A percentile compares a stretch with the other conserved stretches of the same genome.
Conservation (phyloP, 2,888 invertebrate species). For the Xanthia icteritia region DNA sequence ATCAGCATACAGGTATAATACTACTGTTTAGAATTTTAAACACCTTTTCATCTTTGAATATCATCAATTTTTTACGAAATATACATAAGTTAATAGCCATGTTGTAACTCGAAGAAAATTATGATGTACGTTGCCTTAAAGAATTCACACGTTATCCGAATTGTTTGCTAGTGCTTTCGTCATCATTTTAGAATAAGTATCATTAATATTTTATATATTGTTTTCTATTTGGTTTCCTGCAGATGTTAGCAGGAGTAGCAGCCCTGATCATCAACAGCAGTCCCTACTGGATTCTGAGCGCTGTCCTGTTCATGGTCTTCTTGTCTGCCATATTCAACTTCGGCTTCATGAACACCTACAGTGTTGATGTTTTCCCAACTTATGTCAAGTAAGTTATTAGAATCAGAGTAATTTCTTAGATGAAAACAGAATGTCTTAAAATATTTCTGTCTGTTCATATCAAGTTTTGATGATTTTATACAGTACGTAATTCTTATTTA, state of each 20-base stretch:
- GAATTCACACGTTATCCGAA: too few species aligned
- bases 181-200: not conserved
- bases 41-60: not conserved
- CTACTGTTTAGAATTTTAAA: not conserved
- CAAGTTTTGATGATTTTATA: not conserved
- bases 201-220: not conserved
- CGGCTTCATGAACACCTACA: slow-evolving; percentile 80
- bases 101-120: not conserved
- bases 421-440: not conserved
- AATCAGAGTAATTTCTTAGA: too few species aligned
- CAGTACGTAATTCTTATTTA: not conserved
- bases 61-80: not conserved
- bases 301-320: slow-evolving; percentile 77
- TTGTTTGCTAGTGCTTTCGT: not conserved
- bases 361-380: slow-evolving; percentile 86
- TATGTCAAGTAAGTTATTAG: slow-evolving; percentile 82
- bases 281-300: slow-evolving; percentile 76
- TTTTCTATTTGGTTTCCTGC: slow-evolving; percentile 41
- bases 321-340: slow-evolving; percentile 80
- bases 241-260: slow-evolving; percentile 78
- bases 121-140: not conserved
- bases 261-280: slow-evolving; percentile 76
- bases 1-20: slow-evolving; percentile 82
- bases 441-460: not conserved
- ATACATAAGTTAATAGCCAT: not conserved